Base-by-base conservation (phyloP, 2,888 invertebrate genomes). In the Epistrophe eligans region DNA sequence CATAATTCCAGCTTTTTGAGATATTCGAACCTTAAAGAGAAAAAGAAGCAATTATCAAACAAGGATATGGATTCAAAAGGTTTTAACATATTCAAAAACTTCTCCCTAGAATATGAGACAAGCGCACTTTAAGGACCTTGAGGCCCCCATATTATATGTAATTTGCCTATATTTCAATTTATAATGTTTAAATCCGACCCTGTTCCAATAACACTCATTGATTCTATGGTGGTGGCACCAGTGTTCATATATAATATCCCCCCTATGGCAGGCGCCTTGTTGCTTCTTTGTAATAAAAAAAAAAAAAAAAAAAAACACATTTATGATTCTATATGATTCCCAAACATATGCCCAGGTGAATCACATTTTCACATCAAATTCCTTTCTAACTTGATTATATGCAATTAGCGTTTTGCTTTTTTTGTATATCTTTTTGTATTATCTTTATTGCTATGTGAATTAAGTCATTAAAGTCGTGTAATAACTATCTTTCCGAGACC, bases 221-320 rank as follows among this genome's bases (percentile, higher is more conserved):
- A n/a, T 19, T 8, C 35, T n/a, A 43, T 73, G 17, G n/a, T 64
- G 73, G 52, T 45, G 43, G 43, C 11, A 45, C 45, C 40, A 64
- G 48, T 74, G 13, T 43, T 45, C 17, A 19, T 32, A 55, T 24
- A 24, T n/a, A n/a, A n/a, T n/a, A 55, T 11, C 77, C 40, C 77
- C 38, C 77, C 80, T 6, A 55, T 72, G 77, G 73, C 77, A 77
- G 84, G 84, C 84, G 84, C 80, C 84, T 77, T 84, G 84, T 84
- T 84, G 84, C 84, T 85, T 81, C 81, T 77, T 73, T 77, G 81
- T 85, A 81, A 81, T 32, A 9, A 67, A 64, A 67, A 58, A 40
- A 40, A 28, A 52, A 62, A 28, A 38, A 0, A 58, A 50, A 70
- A 6, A 32, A 17, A 67, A 32, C 32, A 32, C 32, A 32, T 64